Evolutionary conservation across 2,888 invertebrate species (phyloP).

Genomic region (Andrena dorsata): DNA sequence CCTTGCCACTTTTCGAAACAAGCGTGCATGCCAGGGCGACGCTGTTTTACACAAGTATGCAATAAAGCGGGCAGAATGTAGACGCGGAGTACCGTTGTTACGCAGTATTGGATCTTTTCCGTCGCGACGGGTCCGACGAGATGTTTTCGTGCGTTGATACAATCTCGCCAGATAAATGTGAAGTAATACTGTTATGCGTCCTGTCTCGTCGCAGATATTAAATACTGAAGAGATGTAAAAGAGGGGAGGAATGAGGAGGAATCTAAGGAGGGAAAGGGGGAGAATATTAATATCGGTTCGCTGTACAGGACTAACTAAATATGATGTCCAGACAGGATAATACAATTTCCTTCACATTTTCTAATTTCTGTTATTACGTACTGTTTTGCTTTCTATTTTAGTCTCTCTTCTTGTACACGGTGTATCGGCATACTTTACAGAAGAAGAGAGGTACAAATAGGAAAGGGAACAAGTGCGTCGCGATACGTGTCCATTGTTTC

Average conservation of each 20-base stretch:
- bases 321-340: not conserved
- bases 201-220: conserved; percentile 22
- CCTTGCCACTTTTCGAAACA: not conserved
- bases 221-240: conserved; percentile 19
- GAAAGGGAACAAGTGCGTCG: no score
- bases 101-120: not conserved
- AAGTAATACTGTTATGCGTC: conserved; percentile 46
- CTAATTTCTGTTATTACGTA: not conserved
- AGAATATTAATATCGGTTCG: conserved; percentile 47
- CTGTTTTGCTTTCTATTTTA: conserved; percentile 4
- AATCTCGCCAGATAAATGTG: conserved; percentile 28
- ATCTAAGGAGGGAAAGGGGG: no score
- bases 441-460: no score
- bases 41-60: conserved; percentile 7
- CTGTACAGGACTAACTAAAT: conserved; percentile 3
- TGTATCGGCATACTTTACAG: no score
- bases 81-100: conserved; percentile 25
- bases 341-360: not conserved
- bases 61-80: conserved; percentile 33
- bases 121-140: not conserved
- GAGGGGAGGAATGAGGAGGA: not conserved
- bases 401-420: no score
- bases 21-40: not conserved
- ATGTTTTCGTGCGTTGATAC: conserved; percentile 41
- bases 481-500: no score